Evolutionary conservation across 2,888 invertebrate species (phyloP).

Genomic region (Drosophila austrosaltans): DNA sequence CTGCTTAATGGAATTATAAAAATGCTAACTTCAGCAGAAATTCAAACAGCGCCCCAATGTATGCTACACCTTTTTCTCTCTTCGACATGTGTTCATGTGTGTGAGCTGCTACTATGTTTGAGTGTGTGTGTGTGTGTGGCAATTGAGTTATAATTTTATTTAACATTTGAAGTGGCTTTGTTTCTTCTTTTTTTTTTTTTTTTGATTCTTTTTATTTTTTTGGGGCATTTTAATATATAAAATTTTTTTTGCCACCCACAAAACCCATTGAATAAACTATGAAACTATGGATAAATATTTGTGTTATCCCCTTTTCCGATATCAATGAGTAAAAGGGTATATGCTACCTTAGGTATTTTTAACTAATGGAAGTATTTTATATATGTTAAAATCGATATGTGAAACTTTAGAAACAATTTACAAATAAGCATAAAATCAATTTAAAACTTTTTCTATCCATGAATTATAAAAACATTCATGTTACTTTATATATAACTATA

Average conservation of each 20-base stretch:
- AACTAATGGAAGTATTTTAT: no score
- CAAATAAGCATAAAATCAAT: no score
- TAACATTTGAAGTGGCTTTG: constrained; percentile 76
- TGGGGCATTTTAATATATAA: constrained; percentile 34
- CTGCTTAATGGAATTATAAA: constrained; percentile 78
- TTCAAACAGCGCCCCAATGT: constrained; percentile 70
- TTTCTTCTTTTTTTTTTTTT: background rate
- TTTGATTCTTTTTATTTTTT: background rate
- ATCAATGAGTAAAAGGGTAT: no score
- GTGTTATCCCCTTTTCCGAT: background rate
- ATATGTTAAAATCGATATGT: no score
- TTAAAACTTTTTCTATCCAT: no score
- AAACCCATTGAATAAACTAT: background rate
- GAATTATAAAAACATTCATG: no score
- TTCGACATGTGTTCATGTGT: constrained; percentile 21
- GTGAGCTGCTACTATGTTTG: background rate
- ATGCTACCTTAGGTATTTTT: no score
- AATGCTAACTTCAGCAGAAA: constrained; percentile 79
- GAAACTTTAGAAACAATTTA: no score
- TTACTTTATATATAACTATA: no score
- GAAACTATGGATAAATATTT: constrained; percentile 6
- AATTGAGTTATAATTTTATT: constrained; percentile 76
- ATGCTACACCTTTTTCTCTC: constrained; percentile 38
- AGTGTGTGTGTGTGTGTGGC: constrained; percentile 25
- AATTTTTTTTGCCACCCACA: constrained; percentile 27